These are phyloP conservation scores for rat (Rattus norvegicus) DNA, from an alignment of 2,113 vertebrate species.

Conservation along the genomic window GRCr8 NC_086019.1:53343501-53344000, in stretches of 20 bases:
- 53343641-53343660: not conserved
- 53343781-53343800: not conserved
- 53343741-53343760: not conserved
- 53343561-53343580: not conserved
- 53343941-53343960: not conserved
- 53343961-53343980: not conserved
- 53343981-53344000: fast-evolving
- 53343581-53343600: not conserved
- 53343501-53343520: not conserved
- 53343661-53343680: not conserved
- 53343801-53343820: no score
- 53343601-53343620: no score
- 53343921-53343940: not conserved
- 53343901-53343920: not conserved
- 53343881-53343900: not conserved
- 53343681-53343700: not conserved
- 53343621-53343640: no score
- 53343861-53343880: not conserved
- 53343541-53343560: not conserved
- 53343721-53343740: not conserved
- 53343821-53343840: not conserved
- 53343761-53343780: fast-evolving
- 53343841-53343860: fast-evolving
- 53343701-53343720: not conserved
- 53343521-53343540: not conserved